Evolutionary conservation across 1,140 invertebrate genomes (phyloP), one percentile per base, ranked within the genome.

Genomic region (Anthonomus grandis): DNA sequence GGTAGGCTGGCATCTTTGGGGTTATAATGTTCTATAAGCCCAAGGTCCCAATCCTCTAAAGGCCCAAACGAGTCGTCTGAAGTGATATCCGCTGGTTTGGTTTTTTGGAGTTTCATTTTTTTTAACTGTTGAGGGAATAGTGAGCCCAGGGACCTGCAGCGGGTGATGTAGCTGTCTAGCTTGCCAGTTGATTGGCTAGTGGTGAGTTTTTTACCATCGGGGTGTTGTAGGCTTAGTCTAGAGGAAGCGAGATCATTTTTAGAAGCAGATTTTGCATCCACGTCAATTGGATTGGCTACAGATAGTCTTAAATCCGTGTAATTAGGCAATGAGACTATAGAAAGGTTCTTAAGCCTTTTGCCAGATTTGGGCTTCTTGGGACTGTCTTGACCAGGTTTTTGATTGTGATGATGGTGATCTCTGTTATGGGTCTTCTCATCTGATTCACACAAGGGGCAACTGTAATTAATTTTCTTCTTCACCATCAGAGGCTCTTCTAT

Each of bases 301-400:
- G 65, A 68, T 8, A 73, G 54, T 49, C 70, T 70, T 17, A 77
- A 68, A 58, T 80, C 76, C 63, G 70, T 73, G 64, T 79, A 79
- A 70, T 78, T 79, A 19, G 78, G 78, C 48, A 81, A 65, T 22
- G 78, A 80, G 57, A 75, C 70, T 10, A 77, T 77, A 2, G 71
- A 73, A 12, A 70, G 57, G 45, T 70, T 73, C 31, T 71, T 71
- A 19, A 51, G 61, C 37, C 64, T 23, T 39, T 50, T 51, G 46
- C 64, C 23, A 44, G 46, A 59, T 13, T 49, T 53, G 1, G 37
- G 31, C 12, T 46, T 45, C 12, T 21, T 52, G 10, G 19, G n/a
- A 25, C 18, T 49, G n/a, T 27, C 24, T 58, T 17, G 60, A 51
- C 22, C 39, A 22, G 8, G 51, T 47, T 18, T 21, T 64, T 49